phyloP scores from a whole-genome alignment of 2,888 invertebrate genomes.

The Rhodophaea formosa region DNA sequence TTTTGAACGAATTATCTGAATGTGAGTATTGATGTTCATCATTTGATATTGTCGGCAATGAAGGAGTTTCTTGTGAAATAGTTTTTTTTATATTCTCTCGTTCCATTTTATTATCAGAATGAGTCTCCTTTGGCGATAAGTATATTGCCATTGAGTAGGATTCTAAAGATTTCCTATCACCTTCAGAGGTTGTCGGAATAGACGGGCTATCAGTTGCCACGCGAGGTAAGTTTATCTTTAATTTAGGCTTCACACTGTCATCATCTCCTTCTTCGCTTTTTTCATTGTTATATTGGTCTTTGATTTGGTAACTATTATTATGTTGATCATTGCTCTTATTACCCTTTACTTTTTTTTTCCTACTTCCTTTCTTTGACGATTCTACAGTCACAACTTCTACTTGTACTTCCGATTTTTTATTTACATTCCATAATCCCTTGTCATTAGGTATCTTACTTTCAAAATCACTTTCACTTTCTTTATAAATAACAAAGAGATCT shows the following conservation, averaged over 20 bases:
- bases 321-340: conserved; percentile 18
- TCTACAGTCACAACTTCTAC: conserved; percentile 32
- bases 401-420: conserved; percentile 32
- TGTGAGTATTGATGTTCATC: conserved; percentile 28
- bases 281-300: conserved; percentile 28
- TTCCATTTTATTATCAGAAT: conserved; percentile 2
- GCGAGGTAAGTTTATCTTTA: conserved; percentile 51
- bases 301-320: conserved; percentile 18
- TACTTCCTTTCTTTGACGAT: conserved; percentile 23
- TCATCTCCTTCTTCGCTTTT: conserved; percentile 37
- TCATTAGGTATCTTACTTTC: conserved; percentile 28
- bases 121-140: conserved; percentile 33
- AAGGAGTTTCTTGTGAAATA: conserved; percentile 26
- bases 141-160: conserved; percentile 41
- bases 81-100: conserved; percentile 22
- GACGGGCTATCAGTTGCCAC: conserved; percentile 43
- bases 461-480: conserved; percentile 47
- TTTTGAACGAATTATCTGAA: conserved; percentile 20
- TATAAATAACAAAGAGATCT: conserved; percentile 59
- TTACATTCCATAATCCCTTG: conserved; percentile 30
- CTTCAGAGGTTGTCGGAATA: conserved; percentile 36
- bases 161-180: conserved; percentile 49
- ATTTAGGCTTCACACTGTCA: conserved; percentile 43
- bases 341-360: not conserved
- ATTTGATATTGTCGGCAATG: conserved; percentile 34